These are phyloP conservation scores for Amazona ochrocephala DNA, from an alignment of 2,797 vertebrate species.

Conservation along the genomic window DNA sequence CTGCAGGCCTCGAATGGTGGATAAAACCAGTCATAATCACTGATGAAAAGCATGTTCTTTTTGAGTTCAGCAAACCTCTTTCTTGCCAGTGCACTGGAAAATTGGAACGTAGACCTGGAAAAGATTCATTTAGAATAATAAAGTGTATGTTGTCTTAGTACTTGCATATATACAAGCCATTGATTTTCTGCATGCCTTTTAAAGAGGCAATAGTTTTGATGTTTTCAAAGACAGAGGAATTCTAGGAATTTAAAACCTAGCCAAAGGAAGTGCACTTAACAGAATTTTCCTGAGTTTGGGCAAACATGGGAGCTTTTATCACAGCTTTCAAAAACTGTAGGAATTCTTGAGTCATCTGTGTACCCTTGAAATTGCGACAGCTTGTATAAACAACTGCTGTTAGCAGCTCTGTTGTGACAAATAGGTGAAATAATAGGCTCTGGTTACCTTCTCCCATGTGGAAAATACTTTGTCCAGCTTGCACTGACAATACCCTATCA, in stretches of 20 bases:
- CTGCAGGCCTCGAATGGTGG: not conserved
- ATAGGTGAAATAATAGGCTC: not conserved
- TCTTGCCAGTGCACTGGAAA: not conserved
- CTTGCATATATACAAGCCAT: not conserved
- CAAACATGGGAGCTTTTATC: not conserved
- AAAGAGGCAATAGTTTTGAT: not conserved
- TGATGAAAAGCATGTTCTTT: not conserved
- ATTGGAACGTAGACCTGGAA: not conserved
- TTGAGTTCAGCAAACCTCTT: not conserved
- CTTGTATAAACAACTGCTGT: not conserved
- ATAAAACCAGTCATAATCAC: not conserved
- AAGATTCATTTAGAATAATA: not conserved
- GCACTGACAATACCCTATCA: not conserved
- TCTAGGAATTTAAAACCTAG: not conserved
- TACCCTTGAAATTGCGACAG: not conserved
- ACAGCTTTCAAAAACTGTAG: not conserved
- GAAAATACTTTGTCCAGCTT: not conserved
- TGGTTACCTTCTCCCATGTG: not conserved
- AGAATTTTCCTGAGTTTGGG: not conserved
- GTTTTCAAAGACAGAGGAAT: not conserved
- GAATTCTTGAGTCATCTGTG: not conserved
- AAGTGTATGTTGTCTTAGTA: not conserved
- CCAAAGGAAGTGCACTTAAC: not conserved
- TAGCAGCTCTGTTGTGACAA: not conserved
- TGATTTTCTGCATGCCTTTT: not conserved